Evolutionary conservation across 2,113 vertebrate genomes (phyloP), one percentile per base, ranked within the genome.

Genomic region (Nothoprocta perdicaria): DNA sequence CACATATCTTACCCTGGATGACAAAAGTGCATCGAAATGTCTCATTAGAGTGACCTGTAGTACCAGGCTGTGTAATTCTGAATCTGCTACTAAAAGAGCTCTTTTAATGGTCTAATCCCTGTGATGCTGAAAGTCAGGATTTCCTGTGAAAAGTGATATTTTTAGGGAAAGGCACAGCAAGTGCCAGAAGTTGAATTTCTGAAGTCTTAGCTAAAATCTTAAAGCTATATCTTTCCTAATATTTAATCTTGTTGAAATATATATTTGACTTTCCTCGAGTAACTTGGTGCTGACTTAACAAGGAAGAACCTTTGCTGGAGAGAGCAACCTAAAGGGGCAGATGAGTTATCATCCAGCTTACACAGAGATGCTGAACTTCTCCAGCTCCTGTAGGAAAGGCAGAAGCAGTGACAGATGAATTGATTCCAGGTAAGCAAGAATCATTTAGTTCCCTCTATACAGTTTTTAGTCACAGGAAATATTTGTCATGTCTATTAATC

Each of bases 281-380:
- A 91, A 74, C 72, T 91, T 62, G 38, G 50, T 61, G 24, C 6
- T 75, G 78, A 15, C 65, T 89, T 65, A 61, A 80, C 72, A 33
- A 67, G 71, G 41, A 84, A 79, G 43, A 73, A 27, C 10, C 8
- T 91, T 31, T 52, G 14, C 26, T 27, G n/a, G 41, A 84, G 41
- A 84, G 57, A 78, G 65, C 33, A 86, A 84, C 52, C 57, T 80
- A 88, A 81, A 88, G 77, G 76, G 80, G 83, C 22, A 63, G 46
- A 57, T 88, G 86, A 74, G 68, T 87, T 88, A 89, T 52, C 40
- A 94, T 88, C 22, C 75, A 66, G 77, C 21, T 75, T 93, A 76
- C 74, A 58, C 23, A 6, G 77, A 88, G 75, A 71, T 31, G 90
- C 65, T 58, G 24, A 31, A 86, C 62, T 68, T 35, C 24, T 27